phyloP scores from a whole-genome alignment of 30 jellyfish, hydroid and myxozoan genomes.

The Pseudorhiza aurosa region DNA sequence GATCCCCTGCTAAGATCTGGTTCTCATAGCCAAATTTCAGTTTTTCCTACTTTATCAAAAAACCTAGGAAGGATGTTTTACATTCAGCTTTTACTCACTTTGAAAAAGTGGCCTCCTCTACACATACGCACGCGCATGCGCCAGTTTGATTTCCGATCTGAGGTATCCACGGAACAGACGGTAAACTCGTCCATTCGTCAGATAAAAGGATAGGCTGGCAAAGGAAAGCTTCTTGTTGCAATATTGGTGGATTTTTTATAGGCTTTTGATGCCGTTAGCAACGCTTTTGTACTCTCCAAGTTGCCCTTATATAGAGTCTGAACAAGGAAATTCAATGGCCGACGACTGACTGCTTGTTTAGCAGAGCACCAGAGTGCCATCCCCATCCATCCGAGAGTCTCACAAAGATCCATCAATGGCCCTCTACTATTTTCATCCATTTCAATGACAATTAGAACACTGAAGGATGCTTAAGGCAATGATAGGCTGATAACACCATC shows the following conservation, averaged over 20 bases:
- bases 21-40: slow-evolving; percentile 42
- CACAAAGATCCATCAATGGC: slow-evolving; percentile 13
- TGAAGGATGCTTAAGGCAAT: slow-evolving; percentile 18
- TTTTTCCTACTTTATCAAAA: slow-evolving; percentile 51
- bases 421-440: slow-evolving; percentile 17
- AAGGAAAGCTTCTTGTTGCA: slow-evolving; percentile 66
- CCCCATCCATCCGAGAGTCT: not conserved
- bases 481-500: slow-evolving; percentile 12
- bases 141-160: slow-evolving; percentile 51
- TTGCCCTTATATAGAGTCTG: slow-evolving; percentile 59
- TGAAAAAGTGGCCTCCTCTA: slow-evolving; percentile 47
- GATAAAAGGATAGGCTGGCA: slow-evolving; percentile 48
- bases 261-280: slow-evolving; percentile 63
- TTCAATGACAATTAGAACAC: slow-evolving; percentile 17
- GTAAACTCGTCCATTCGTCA: slow-evolving; percentile 20
- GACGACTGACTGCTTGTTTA: slow-evolving; percentile 44
- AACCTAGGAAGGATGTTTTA: slow-evolving; percentile 27
- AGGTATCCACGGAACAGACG: slow-evolving; percentile 32
- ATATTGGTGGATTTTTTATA: slow-evolving; percentile 53
- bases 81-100: slow-evolving; percentile 42
- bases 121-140: no score
- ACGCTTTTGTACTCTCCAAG: slow-evolving; percentile 49
- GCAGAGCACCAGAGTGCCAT: slow-evolving; percentile 21
- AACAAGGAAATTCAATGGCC: slow-evolving; percentile 59
- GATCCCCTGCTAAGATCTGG: slow-evolving; percentile 48